Conservation (phyloP, 2,113 vertebrate genomes). For the Gracilinanus agilis region DNA sequence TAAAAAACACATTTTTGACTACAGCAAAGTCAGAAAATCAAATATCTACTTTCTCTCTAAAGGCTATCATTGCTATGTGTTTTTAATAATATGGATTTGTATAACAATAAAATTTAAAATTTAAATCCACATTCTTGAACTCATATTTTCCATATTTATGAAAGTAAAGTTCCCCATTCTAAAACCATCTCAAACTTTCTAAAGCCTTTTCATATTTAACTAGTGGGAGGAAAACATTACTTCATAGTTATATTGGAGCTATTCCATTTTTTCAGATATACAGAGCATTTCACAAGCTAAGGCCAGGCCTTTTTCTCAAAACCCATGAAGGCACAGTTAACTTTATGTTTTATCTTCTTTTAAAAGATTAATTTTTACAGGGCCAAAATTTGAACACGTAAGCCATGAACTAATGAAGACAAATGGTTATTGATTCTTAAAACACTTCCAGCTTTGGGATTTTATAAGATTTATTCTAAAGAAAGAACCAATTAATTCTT, state of each 20-base stretch:
- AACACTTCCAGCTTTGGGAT: accelerated
- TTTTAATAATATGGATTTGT: conserved; percentile 67
- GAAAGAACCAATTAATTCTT: not conserved
- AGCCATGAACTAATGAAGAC: not conserved
- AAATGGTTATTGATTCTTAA: not conserved
- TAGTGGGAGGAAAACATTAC: not conserved
- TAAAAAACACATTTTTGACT: too few species aligned
- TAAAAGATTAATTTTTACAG: not conserved
- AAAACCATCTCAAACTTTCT: not conserved
- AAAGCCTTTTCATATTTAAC: not conserved
- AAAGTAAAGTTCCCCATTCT: not conserved
- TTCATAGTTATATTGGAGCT: conserved; percentile 4
- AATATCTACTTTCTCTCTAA: not conserved
- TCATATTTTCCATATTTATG: conserved; percentile 40
- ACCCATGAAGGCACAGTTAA: not conserved
- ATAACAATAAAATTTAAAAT: conserved; percentile 43
- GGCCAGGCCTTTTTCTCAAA: not conserved
- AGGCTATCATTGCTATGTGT: conserved; percentile 61
- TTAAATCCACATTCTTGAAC: conserved; percentile 39
- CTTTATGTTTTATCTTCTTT: not conserved
- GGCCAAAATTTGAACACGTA: not conserved
- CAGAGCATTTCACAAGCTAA: not conserved
- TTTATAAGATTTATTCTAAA: not conserved
- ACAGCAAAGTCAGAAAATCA: not conserved
- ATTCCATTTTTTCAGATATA: not conserved